Conservation (phyloP, 2,888 invertebrate genomes). For the Ormyrus rosae region DNA sequence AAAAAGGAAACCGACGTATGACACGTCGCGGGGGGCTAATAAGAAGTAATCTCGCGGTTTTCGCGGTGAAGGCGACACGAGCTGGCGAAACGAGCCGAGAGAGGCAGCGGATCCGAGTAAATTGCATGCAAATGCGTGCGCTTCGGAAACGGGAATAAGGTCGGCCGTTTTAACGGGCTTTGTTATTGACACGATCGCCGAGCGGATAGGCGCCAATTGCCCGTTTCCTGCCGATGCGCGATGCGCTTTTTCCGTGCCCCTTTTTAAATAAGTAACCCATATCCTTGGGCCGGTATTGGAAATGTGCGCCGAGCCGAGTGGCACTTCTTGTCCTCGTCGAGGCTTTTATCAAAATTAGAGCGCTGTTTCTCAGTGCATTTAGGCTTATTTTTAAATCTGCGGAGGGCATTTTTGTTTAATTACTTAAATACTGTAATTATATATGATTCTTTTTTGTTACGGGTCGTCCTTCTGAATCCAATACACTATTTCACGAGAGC, state of each 20-base stretch:
- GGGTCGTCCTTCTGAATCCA: too few relatives aligned
- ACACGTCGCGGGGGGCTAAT: constrained; percentile 27
- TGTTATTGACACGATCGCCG: constrained; percentile 57
- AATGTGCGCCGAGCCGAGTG: too few relatives aligned
- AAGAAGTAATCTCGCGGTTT: constrained; percentile 58
- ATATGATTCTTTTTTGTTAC: too few relatives aligned
- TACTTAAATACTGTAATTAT: too few relatives aligned
- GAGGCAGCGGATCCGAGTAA: constrained; percentile 63
- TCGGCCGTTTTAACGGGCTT: constrained; percentile 59
- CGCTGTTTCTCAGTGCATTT: too few relatives aligned
- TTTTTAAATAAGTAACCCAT: constrained; percentile 43
- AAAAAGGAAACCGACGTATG: constrained; percentile 32
- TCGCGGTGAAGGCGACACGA: constrained; percentile 43
- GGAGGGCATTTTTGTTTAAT: too few relatives aligned
- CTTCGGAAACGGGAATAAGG: constrained; percentile 60
- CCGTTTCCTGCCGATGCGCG: constrained; percentile 34
- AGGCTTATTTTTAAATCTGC: too few relatives aligned
- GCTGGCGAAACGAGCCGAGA: neutral
- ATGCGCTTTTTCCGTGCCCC: constrained; percentile 9
- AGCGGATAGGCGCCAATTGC: constrained; percentile 33
- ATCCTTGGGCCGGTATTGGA: too few relatives aligned
- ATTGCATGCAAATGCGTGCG: constrained; percentile 65
- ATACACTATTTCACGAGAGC: too few relatives aligned
- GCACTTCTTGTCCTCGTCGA: too few relatives aligned
- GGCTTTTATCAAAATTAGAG: too few relatives aligned